These are phyloP conservation scores for Clusia tigrina DNA, from an alignment of 2,888 invertebrate species.

Conservation along the genomic window DNA sequence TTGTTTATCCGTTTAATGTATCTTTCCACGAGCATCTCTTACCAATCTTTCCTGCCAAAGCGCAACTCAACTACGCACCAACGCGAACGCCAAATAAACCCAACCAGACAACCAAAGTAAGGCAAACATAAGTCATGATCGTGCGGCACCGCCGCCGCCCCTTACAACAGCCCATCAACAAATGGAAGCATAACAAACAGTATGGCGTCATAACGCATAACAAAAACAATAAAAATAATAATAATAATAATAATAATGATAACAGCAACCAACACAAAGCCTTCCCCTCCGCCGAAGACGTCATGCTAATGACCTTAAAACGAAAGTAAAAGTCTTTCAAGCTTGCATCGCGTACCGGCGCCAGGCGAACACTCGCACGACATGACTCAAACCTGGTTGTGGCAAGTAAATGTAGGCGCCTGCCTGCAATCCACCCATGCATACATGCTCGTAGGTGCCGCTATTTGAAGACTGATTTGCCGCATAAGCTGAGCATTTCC, in stretches of 20 bases:
- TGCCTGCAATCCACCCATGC: neutral
- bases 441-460: constrained; percentile 22
- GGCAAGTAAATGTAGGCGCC: neutral
- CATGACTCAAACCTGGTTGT: constrained; percentile 3
- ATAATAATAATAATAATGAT: too few relatives aligned
- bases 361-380: neutral
- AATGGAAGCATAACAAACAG: constrained; percentile 5
- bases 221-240: too few relatives aligned
- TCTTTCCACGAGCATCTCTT: neutral
- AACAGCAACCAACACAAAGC: too few relatives aligned
- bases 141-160: neutral
- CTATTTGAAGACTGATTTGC: constrained; percentile 23
- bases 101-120: neutral
- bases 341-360: constrained; percentile 8
- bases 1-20: neutral
- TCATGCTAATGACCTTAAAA: constrained; percentile 48
- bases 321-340: constrained; percentile 59
- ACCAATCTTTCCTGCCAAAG: neutral
- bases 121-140: neutral
- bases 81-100: neutral
- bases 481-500: neutral
- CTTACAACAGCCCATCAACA: constrained; percentile 24
- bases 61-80: neutral
- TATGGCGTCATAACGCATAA: constrained; percentile 16
- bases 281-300: constrained; percentile 27